Base-by-base conservation (phyloP, 2,797 vertebrate genomes). In the Argentina silus region DNA sequence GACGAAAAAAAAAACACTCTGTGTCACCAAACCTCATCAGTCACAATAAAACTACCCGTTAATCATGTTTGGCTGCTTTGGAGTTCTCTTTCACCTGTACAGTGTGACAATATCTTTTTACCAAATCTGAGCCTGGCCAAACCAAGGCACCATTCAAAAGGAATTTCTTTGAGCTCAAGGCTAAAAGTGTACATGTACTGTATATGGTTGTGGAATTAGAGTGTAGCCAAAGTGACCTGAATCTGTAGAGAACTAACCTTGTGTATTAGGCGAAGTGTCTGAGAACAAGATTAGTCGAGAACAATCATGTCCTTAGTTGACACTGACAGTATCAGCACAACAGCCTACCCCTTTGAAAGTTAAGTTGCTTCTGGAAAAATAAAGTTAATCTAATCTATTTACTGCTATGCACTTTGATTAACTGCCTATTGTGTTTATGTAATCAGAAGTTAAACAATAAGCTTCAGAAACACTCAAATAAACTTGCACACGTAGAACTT, bases 21-120 rank as follows among this genome's bases (percentile, higher is more conserved):
- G 0, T 66, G 9, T 66, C 3, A 8, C 61, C 12, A 2, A 36
- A 36, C 27, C 27, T 69, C 15, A 75, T 43, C 43, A 14, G 51
- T 51, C 56, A 67, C 69, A 89, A 84, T 88, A 86, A 88, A 89
- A 17, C 19, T 9, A 50, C 21, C 53, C 12, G 70, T 74, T 44
- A 0, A 67, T 69, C 60, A 57, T 7, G 3, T 8, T 19, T 21
- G 19, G 19, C 55, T 57, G 3, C 17, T 2, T 57, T 17, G 8
- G 9, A 17, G 8, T 57, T 57, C 55, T 57, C 19, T 7, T 21
- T 57, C 8, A 57, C 55, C n/a, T 8, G 47, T 48, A 48, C 47
- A 48, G 7, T n/a, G n/a, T n/a, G n/a, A n/a, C n/a, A n/a, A n/a
- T n/a, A n/a, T n/a, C n/a, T n/a, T n/a, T n/a, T n/a, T n/a, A n/a